These are phyloP conservation scores for Diplazon laetatorius DNA, from an alignment of 2,888 invertebrate species.

Conservation along the genomic window DNA sequence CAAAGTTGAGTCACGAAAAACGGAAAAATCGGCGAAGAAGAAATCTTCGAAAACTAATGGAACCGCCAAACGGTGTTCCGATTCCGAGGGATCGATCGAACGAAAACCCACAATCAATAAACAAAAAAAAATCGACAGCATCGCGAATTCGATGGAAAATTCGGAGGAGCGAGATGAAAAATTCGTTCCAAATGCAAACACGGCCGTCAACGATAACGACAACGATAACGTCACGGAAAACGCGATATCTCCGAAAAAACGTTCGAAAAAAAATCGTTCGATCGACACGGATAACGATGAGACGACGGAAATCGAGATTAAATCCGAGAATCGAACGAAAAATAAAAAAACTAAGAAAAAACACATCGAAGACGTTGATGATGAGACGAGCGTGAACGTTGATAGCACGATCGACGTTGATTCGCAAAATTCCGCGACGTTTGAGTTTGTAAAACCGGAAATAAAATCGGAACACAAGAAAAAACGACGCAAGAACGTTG, in stretches of 20 bases:
- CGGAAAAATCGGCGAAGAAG: constrained; percentile 33
- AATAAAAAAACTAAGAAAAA: constrained; percentile 61
- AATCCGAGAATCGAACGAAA: constrained; percentile 39
- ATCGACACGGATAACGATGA: constrained; percentile 46
- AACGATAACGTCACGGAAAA: neutral
- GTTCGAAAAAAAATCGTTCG: constrained; percentile 52
- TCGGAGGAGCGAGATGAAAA: neutral
- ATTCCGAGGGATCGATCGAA: neutral
- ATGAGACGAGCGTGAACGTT: neutral
- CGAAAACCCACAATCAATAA: constrained; percentile 13
- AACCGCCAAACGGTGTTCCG: neutral
- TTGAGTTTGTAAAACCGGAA: constrained; percentile 54
- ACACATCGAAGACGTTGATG: constrained; percentile 10
- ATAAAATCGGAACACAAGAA: constrained; percentile 29
- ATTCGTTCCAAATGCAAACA: neutral
- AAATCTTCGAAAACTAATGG: neutral
- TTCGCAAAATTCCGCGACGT: neutral
- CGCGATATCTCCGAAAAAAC: constrained; percentile 36
- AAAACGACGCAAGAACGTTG: constrained; percentile 41
- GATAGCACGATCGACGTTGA: neutral
- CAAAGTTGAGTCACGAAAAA: constrained; percentile 25
- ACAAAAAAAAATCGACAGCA: neutral
- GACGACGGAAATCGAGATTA: constrained; percentile 40
- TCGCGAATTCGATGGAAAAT: constrained; percentile 1
- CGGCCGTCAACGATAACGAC: neutral